Base-by-base conservation (phyloP, 2,888 invertebrate genomes). In the Conus canariensis region DNA sequence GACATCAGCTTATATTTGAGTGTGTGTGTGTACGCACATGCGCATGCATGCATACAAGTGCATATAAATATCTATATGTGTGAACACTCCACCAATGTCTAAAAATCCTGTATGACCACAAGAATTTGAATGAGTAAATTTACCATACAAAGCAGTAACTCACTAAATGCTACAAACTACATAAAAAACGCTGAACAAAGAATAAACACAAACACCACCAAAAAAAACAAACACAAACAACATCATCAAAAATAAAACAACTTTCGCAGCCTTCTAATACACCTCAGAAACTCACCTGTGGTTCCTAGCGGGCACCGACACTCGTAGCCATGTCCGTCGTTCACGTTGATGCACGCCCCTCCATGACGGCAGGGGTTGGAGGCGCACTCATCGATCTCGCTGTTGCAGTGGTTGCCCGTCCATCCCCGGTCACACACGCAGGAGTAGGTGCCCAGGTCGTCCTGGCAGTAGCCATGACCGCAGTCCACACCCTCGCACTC, bases 351-450 rank as follows among this genome's bases (percentile, higher is more conserved):
- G 95, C 99, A 99, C 87, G 99, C 99, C 90, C 99, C 99, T 93
- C 99, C 98, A 96, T 99, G 99, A 95, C 98, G 98, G 96, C 99
- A 99, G 0, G 99, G 99, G 96, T 98, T 98, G 98, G 93, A 91
- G 58, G 89, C 93, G 92, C 97, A 97, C 92, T 97, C 97, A 91
- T 97, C 93, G 45, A 96, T 96, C 87, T 97, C 96, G 0, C 90
- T 92, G 70, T 95, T 93, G 92, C 96, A 96, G 88, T 92, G 91
- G 30, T 90, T 86, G 10, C 96, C 96, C 16, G 93, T 93, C 90
- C 94, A 95, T 56, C 96, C 96, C 59, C 94, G 92, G 30, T 92
- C 90, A 92, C 95, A 95, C 85, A 92, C 89, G 92, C 96, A 96
- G 4, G 85, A 90, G 92, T 95, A 99, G 67, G 98, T 97, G 95